Evolutionary conservation across 1,140 invertebrate genomes (phyloP).

Genomic region (Bombus balteatus): DNA sequence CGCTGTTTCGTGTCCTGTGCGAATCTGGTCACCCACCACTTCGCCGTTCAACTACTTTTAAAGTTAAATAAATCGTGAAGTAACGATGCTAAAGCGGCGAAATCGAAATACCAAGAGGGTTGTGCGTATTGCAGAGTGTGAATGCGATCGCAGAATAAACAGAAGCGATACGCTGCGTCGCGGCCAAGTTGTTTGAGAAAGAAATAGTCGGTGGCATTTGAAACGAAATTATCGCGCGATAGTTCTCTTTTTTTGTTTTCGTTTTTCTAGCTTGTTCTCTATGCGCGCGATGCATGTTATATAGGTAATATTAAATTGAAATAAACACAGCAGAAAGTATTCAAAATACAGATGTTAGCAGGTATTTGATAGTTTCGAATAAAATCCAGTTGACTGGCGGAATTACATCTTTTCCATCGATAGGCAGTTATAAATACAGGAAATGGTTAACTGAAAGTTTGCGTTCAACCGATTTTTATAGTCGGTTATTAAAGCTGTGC

Average conservation of each 20-base stretch:
- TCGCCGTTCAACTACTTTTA: slow-evolving; percentile 43
- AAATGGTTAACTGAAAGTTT: neutral
- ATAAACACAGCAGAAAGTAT: slow-evolving; percentile 1
- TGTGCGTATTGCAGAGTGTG: neutral
- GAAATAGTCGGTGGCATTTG: neutral
- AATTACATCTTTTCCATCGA: neutral
- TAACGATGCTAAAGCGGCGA: slow-evolving; percentile 38
- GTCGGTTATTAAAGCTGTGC: neutral
- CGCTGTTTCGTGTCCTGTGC: neutral
- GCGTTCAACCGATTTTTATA: slow-evolving; percentile 4
- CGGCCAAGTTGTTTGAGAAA: neutral
- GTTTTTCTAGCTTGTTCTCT: neutral
- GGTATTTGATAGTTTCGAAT: slow-evolving; percentile 45
- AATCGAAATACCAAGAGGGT: slow-evolving; percentile 46
- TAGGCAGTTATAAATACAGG: too few species aligned
- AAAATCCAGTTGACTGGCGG: neutral
- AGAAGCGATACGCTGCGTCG: neutral
- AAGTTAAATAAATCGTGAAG: slow-evolving; percentile 72
- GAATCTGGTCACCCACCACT: slow-evolving; percentile 45
- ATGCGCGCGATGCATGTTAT: neutral
- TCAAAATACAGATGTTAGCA: slow-evolving; percentile 16
- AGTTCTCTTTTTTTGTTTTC: neutral
- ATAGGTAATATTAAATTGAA: slow-evolving; percentile 41
- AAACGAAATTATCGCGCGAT: neutral
- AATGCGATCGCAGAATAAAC: neutral